phyloP scores from a whole-genome alignment of 2,113 vertebrate species.

The Oryzias woworae region DNA sequence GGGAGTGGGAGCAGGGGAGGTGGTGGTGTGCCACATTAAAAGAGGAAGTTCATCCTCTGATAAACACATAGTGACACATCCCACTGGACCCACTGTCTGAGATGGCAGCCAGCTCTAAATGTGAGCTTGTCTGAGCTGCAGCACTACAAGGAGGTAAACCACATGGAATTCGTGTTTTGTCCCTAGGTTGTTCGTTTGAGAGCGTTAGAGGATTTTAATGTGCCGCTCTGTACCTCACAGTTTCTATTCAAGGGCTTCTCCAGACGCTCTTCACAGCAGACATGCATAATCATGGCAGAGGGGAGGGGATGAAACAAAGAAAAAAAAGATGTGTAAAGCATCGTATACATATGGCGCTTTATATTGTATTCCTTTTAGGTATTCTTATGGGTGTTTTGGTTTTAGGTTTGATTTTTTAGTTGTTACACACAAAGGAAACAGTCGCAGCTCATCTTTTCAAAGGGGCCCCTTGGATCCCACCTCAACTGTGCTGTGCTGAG shows the following conservation, averaged over 20 bases:
- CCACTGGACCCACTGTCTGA: conserved; percentile 76
- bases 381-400: conserved; percentile 80
- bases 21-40: conserved; percentile 47
- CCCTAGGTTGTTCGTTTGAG: conserved; percentile 80
- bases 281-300: conserved; percentile 68
- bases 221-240: conserved; percentile 66
- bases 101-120: conserved; percentile 72
- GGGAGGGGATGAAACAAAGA: conserved; percentile 69
- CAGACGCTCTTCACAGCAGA: conserved; percentile 76
- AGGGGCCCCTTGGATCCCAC: conserved; percentile 67
- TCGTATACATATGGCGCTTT: conserved; percentile 76
- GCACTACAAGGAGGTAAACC: conserved; percentile 75
- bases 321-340: conserved; percentile 67
- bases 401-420: conserved; percentile 73
- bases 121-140: conserved; percentile 71
- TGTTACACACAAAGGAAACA: conserved; percentile 77
- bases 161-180: conserved; percentile 76
- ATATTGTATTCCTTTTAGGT: conserved; percentile 77
- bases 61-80: conserved; percentile 80
- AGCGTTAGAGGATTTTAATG: conserved; percentile 72
- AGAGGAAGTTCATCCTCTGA: conserved; percentile 75
- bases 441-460: conserved; percentile 70
- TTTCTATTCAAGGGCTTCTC: conserved; percentile 73
- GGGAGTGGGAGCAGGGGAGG: conserved; percentile 1
- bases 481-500: conserved; percentile 49